Evolutionary conservation across 2,888 invertebrate species (phyloP), one percentile per base, ranked within the genome.

Genomic region (Dicycla oo): DNA sequence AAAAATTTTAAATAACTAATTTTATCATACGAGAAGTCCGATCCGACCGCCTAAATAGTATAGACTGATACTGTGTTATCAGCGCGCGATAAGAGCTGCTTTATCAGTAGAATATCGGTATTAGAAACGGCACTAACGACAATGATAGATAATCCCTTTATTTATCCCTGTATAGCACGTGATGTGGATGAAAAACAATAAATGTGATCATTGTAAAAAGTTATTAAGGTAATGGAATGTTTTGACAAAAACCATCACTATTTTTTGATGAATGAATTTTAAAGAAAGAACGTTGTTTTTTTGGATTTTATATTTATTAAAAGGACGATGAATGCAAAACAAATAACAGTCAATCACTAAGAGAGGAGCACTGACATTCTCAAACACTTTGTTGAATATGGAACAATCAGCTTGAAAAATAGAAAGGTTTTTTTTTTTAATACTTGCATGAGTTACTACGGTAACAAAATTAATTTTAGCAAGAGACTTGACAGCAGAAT

Each of bases 51-150:
- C 51, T 43, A 58, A 69, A 60, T 65, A 72, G 62, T 45, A 47
- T 47, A 63, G 60, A 85, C 81, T 85, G 80, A 69, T 77, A 75
- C 26, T 30, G 18, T 18, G 54, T 45, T 84, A 78, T 84, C 81
- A 78, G 62, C 49, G 10, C 1, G 45, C 65, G 84, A 84, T 86
- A 84, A 79, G 30, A 38, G 49, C 40, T 10, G 26, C 58, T 40
- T 81, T 86, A 87, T 87, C 87, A 79, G 69, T 18, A 66, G 51
- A 78, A 77, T 82, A 82, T 81, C 80, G 71, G 75, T 83, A 71
- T 81, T 82, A 81, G 63, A 69, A 58, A 60, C 64, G 38, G 34
- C 40, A 67, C 63, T 81, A 71, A 81, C 65, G 79, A 83, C 76
- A 79, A 75, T 78, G 54, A 40, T 23, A 34, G 73, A 81, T 83